phyloP scores from a whole-genome alignment of 2,797 vertebrate species.

The Clarias fuscus region DNA sequence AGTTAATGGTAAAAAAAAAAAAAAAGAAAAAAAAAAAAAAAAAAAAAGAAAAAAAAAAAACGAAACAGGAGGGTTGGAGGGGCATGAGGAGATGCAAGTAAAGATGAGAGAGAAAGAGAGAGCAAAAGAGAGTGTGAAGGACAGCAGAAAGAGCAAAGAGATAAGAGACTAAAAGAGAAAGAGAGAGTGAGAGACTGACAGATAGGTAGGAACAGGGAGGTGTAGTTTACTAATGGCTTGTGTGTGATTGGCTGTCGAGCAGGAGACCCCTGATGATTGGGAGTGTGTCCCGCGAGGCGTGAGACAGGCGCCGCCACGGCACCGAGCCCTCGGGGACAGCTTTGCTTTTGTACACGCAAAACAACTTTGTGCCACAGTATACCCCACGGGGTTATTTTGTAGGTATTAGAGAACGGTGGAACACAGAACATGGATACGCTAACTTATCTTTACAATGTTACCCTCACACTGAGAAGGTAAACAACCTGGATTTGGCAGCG shows the following conservation, averaged over 20 bases:
- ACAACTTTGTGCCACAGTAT: slow-evolving; percentile 63
- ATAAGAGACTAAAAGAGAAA: slow-evolving; percentile 22
- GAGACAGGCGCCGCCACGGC: slow-evolving; percentile 60
- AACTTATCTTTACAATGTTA: slow-evolving; percentile 58
- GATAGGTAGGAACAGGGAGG: slow-evolving; percentile 43
- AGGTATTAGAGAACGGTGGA: slow-evolving; percentile 60
- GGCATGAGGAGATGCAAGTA: slow-evolving; percentile 19
- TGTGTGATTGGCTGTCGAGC: slow-evolving; percentile 62
- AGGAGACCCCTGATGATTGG: slow-evolving; percentile 60
- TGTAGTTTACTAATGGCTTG: slow-evolving; percentile 48
- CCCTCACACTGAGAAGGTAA: slow-evolving; percentile 51
- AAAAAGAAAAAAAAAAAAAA: not conserved
- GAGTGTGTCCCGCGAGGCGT: slow-evolving; percentile 58
- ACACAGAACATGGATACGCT: slow-evolving; percentile 59
- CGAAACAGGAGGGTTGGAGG: not conserved
- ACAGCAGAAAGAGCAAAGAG: slow-evolving; percentile 15
- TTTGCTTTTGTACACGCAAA: slow-evolving; percentile 64
- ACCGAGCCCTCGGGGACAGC: slow-evolving; percentile 61
- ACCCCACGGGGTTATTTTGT: slow-evolving; percentile 66
- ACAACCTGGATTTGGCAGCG: slow-evolving; percentile 46
- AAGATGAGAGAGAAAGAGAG: slow-evolving; percentile 32
- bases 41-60: not conserved
- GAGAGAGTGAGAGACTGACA: slow-evolving; percentile 28
- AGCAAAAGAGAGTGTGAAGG: slow-evolving; percentile 38
- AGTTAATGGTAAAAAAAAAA: slow-evolving; percentile 8